Evolutionary conservation across 2,113 vertebrate genomes (phyloP).

Genomic region (Paracanthobrama guichenoti): DNA sequence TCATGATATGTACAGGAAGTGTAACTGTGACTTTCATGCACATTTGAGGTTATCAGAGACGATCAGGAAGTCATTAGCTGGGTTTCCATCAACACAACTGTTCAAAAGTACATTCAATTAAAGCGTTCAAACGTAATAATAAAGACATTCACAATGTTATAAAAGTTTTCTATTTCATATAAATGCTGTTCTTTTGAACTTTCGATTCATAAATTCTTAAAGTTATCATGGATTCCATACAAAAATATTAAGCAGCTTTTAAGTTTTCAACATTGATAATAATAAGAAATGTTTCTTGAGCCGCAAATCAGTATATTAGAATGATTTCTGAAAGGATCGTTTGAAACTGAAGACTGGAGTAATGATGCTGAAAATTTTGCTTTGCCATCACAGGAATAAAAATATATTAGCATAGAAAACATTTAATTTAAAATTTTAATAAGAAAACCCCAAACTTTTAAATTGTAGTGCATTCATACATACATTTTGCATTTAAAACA

Average conservation of each 20-base stretch:
- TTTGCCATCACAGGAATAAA: too few species aligned
- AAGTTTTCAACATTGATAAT: background rate
- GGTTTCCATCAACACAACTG: background rate
- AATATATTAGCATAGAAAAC: too few species aligned
- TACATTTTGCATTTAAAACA: too few species aligned
- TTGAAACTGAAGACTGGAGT: background rate
- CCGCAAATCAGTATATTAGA: background rate
- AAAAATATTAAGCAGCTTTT: background rate
- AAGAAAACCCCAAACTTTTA: too few species aligned
- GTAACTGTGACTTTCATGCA: background rate
- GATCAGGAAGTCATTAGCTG: background rate
- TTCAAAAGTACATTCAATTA: background rate
- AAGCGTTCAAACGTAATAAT: background rate
- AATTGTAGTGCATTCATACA: too few species aligned
- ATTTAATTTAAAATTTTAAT: too few species aligned
- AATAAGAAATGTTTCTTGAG: background rate
- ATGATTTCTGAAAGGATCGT: background rate
- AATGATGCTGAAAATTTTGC: background rate
- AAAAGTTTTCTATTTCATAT: background rate
- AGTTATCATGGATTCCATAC: background rate
- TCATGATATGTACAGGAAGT: conserved; percentile 16
- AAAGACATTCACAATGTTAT: background rate
- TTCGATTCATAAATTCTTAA: background rate
- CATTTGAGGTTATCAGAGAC: background rate
- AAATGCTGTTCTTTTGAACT: background rate